Percentiles rank a stretch among this genome's conserved stretches.
Conservation (phyloP, 2,888 invertebrate species). For the Deilephila porcellus region DNA sequence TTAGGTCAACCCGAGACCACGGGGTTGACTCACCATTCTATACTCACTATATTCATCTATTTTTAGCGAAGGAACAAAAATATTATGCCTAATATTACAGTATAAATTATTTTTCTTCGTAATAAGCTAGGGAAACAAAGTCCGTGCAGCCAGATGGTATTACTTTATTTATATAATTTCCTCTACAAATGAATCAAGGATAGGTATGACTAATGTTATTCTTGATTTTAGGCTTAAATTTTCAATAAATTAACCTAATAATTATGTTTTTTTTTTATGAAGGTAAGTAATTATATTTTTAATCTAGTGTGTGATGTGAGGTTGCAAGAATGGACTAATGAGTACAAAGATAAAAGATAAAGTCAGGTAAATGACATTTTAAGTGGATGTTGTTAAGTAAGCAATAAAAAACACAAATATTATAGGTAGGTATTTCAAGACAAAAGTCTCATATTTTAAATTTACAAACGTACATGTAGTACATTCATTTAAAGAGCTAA, state of each 20-base stretch:
- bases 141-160: background rate
- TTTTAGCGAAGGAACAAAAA: background rate
- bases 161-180: background rate
- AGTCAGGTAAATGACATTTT: conserved; percentile 18
- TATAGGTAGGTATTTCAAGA: background rate
- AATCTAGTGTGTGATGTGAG: background rate
- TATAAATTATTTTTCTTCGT: background rate
- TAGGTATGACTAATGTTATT: background rate
- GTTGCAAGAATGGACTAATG: conserved; percentile 4
- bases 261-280: background rate
- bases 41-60: background rate
- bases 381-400: conserved; percentile 21
- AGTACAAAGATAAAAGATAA: conserved; percentile 23
- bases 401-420: background rate
- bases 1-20: conserved; percentile 15
- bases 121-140: background rate
- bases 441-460: background rate
- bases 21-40: background rate
- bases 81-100: background rate
- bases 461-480: background rate
- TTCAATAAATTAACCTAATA: background rate
- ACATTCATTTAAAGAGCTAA: background rate
- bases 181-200: background rate
- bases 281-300: background rate
- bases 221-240: background rate